Percentiles rank a stretch among this genome's conserved stretches.
Conservation (phyloP, 2,113 vertebrate species). For the Salminus brasiliensis region DNA sequence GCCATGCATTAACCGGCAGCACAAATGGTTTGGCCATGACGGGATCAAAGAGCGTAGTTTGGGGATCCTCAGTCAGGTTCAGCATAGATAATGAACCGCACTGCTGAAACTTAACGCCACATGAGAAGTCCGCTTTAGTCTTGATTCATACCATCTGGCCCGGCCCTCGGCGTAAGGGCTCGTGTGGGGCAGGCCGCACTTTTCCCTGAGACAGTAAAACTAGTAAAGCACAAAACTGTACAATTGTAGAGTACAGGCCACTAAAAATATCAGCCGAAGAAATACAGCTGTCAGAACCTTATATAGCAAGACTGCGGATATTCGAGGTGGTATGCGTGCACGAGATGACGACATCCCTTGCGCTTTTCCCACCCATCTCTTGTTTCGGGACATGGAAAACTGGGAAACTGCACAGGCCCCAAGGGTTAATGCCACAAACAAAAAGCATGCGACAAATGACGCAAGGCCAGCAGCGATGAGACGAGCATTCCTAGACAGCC, state of each 20-base stretch:
- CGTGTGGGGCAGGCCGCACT: slow-evolving; percentile 16
- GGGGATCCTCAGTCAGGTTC: slow-evolving; percentile 35
- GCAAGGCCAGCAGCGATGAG: slow-evolving; percentile 18
- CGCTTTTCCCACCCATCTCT: slow-evolving; percentile 9
- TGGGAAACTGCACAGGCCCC: slow-evolving; percentile 23
- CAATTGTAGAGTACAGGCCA: too few species aligned
- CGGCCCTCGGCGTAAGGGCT: slow-evolving; percentile 47
- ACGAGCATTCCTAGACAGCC: slow-evolving; percentile 60
- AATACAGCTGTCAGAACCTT: background rate
- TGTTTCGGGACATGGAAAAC: too few species aligned
- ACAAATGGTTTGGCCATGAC: slow-evolving; percentile 50
- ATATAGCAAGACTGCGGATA: slow-evolving; percentile 21
- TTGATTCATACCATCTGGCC: slow-evolving; percentile 61
- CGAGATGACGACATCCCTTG: slow-evolving; percentile 15
- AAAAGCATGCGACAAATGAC: slow-evolving; percentile 27
- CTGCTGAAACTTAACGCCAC: slow-evolving; percentile 49
- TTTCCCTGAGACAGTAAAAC: slow-evolving; percentile 25
- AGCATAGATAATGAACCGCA: slow-evolving; percentile 49
- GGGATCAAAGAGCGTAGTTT: slow-evolving; percentile 40
- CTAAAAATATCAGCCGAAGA: slow-evolving; percentile 3
- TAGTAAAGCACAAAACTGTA: background rate
- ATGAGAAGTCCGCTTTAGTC: slow-evolving; percentile 26
- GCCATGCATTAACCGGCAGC: slow-evolving; percentile 37
- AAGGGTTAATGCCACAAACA: slow-evolving; percentile 37
- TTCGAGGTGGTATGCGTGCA: background rate